Percentiles rank a stretch among this genome's conserved stretches.
phyloP scores from a whole-genome alignment of 2,888 invertebrate genomes.

The Diogma glabrata region DNA sequence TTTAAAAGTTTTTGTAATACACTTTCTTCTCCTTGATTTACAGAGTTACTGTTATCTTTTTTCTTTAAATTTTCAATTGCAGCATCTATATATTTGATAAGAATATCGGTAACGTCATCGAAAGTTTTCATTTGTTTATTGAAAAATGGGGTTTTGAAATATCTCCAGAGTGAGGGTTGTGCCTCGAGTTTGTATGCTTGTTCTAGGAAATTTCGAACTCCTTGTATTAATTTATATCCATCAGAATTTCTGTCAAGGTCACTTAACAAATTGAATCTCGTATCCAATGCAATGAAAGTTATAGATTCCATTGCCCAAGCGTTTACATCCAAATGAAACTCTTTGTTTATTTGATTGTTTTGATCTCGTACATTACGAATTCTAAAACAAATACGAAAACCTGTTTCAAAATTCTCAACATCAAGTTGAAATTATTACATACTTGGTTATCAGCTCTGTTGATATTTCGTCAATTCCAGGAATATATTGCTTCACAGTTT shows the following conservation, averaged over 20 bases:
- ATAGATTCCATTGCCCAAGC: slow-evolving; percentile 44
- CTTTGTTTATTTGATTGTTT: slow-evolving; percentile 20
- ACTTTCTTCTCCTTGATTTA: slow-evolving; percentile 46
- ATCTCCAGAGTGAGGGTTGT: slow-evolving; percentile 29
- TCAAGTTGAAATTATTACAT: too few species aligned
- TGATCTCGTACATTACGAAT: slow-evolving; percentile 20
- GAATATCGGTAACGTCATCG: slow-evolving; percentile 26
- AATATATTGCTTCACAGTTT: slow-evolving; percentile 40
- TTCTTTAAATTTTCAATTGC: slow-evolving; percentile 26
- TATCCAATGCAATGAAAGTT: slow-evolving; percentile 27
- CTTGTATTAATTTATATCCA: slow-evolving; percentile 22
- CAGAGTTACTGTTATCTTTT: slow-evolving; percentile 32
- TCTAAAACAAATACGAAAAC: too few species aligned
- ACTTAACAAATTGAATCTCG: slow-evolving; percentile 20
- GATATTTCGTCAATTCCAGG: slow-evolving; percentile 40
- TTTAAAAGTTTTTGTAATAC: slow-evolving; percentile 52
- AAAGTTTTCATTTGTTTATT: slow-evolving; percentile 25
- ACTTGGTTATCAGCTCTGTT: slow-evolving; percentile 27
- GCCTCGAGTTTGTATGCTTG: slow-evolving; percentile 27
- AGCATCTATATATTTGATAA: background rate
- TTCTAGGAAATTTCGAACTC: slow-evolving; percentile 21
- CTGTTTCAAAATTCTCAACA: too few species aligned
- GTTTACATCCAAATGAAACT: slow-evolving; percentile 37
- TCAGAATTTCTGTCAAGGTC: slow-evolving; percentile 22
- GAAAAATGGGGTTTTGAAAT: slow-evolving; percentile 26